Conservation (phyloP, 2,888 invertebrate genomes). For the Notodonta ziczac region DNA sequence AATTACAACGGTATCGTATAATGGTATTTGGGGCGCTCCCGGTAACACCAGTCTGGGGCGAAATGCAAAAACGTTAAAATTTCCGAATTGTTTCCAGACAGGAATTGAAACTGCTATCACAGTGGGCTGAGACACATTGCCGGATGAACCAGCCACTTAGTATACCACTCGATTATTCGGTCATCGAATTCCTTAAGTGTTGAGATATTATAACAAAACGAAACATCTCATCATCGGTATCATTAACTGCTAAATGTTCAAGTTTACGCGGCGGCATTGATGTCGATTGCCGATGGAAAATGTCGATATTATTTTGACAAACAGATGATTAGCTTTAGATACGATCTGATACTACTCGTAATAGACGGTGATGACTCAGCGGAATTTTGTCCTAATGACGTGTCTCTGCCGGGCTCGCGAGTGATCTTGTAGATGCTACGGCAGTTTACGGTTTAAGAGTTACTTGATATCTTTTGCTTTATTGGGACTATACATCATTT, state of each 20-base stretch:
- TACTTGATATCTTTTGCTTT: not conserved
- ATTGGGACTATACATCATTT: no score
- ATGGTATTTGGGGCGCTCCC: no score
- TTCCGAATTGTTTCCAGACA: no score
- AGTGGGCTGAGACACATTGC: no score
- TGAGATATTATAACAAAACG: not conserved
- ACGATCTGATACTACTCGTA: conserved; percentile 36
- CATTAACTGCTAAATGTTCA: conserved; percentile 6
- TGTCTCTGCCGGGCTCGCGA: no score
- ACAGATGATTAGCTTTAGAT: conserved; percentile 46
- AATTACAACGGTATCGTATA: no score
- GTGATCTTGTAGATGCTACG: no score
- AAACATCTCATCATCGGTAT: not conserved
- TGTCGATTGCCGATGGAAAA: conserved; percentile 14
- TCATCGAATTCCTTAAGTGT: not conserved
- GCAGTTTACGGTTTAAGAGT: not conserved
- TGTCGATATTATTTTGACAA: conserved; percentile 50
- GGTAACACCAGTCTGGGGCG: no score
- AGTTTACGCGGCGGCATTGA: conserved; percentile 3
- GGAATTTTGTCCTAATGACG: conserved; percentile 15
- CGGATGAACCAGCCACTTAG: no score
- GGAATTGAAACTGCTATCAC: no score
- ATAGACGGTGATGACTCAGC: conserved; percentile 38
- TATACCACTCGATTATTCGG: not conserved
- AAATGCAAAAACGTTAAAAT: no score